phyloP scores from a whole-genome alignment of 2,888 invertebrate genomes.

The Electrophaes corylata region DNA sequence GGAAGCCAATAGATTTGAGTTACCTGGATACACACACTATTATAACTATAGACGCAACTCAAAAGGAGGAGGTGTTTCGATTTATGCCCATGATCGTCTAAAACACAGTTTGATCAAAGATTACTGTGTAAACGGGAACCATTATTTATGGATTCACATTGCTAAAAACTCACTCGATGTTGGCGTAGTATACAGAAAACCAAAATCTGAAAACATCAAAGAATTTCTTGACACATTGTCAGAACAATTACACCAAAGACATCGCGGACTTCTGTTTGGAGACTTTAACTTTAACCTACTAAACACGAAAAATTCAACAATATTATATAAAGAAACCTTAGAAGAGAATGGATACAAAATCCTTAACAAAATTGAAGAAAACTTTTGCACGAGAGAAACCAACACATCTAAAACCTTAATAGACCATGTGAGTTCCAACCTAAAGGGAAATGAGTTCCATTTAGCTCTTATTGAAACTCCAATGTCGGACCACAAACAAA shows the following conservation, averaged over 20 bases:
- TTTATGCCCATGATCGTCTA: background rate
- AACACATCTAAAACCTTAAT: constrained; percentile 21
- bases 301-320: background rate
- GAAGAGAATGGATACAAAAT: constrained; percentile 22
- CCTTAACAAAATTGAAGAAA: constrained; percentile 25
- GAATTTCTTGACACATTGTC: constrained; percentile 10
- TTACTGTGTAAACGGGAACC: background rate
- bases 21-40: background rate
- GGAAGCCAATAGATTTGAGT: background rate
- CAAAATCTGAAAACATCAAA: background rate
- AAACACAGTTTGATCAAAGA: background rate
- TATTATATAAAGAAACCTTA: constrained; percentile 1
- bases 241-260: constrained; percentile 7
- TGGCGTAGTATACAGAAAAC: background rate
- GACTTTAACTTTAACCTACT: constrained; percentile 28
- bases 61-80: background rate
- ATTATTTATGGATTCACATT: constrained; percentile 3
- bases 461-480: constrained; percentile 29
- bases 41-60: background rate
- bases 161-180: background rate
- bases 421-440: constrained; percentile 33
- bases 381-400: constrained; percentile 31
- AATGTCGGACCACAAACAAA: background rate
- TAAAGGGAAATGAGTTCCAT: constrained; percentile 22
- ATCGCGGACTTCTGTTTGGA: constrained; percentile 22